Conservation (phyloP, 2,888 invertebrate genomes). For the Entomobrya proxima region DNA sequence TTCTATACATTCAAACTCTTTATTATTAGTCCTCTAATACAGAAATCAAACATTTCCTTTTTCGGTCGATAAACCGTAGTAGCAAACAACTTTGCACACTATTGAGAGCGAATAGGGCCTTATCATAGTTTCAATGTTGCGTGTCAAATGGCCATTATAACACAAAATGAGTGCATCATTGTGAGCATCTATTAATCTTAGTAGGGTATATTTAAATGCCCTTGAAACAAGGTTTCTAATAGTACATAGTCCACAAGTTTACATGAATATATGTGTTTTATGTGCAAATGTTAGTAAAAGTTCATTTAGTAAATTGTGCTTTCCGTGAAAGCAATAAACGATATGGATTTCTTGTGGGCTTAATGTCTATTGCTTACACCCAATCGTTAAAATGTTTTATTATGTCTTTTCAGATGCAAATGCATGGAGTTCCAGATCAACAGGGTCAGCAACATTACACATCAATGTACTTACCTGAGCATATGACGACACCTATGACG, state of each 20-base stretch:
- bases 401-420: constrained; percentile 70
- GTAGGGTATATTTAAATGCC: background rate
- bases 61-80: background rate
- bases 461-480: constrained; percentile 75
- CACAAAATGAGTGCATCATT: background rate
- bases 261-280: background rate
- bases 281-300: background rate
- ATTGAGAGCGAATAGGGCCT: background rate
- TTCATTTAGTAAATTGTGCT: background rate
- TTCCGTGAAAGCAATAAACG: too few species aligned
- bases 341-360: too few species aligned
- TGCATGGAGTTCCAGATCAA: constrained; percentile 72
- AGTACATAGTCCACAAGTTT: constrained; percentile 14
- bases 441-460: constrained; percentile 74
- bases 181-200: constrained; percentile 27
- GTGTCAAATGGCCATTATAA: constrained; percentile 31
- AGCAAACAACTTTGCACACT: too few species aligned
- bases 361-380: too few species aligned
- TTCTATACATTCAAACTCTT: background rate
- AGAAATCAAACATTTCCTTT: constrained; percentile 24
- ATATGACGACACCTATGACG: constrained; percentile 73
- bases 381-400: background rate
- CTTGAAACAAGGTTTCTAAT: constrained; percentile 25
- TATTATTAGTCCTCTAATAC: background rate
- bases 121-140: constrained; percentile 11